Conservation (phyloP, 2,797 vertebrate species). For the Meda fulgida region DNA sequence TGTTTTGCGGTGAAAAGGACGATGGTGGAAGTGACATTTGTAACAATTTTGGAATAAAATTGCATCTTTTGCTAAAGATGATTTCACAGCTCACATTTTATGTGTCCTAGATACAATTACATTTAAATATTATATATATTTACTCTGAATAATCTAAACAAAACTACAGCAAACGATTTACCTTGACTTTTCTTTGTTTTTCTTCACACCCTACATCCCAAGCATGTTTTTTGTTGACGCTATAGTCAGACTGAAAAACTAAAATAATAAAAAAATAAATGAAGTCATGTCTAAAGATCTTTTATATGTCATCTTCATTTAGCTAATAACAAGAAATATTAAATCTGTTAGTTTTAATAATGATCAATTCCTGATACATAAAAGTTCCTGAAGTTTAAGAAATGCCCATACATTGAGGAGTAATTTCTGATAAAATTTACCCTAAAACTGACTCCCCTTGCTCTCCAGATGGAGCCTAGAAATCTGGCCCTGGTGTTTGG, state of each 20-base stretch:
- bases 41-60: too few relatives aligned
- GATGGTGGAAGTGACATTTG: too few relatives aligned
- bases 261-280: not conserved
- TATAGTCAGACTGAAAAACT: not conserved
- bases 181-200: not conserved
- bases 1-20: too few relatives aligned
- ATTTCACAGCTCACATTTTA: too few relatives aligned
- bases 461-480: conserved; percentile 90
- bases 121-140: too few relatives aligned
- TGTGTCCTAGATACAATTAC: too few relatives aligned
- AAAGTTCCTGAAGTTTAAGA: not conserved
- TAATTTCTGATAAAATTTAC: not conserved
- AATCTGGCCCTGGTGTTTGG: conserved; percentile 96
- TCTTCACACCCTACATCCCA: not conserved
- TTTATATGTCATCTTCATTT: not conserved
- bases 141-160: not conserved
- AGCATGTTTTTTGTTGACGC: not conserved
- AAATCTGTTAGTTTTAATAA: not conserved
- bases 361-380: not conserved
- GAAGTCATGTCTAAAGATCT: not conserved
- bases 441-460: not conserved
- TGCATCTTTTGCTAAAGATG: too few relatives aligned
- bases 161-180: not conserved
- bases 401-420: not conserved
- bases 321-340: not conserved